phyloP scores from a whole-genome alignment of 2,888 invertebrate species.

The Limnephilus lunatus region DNA sequence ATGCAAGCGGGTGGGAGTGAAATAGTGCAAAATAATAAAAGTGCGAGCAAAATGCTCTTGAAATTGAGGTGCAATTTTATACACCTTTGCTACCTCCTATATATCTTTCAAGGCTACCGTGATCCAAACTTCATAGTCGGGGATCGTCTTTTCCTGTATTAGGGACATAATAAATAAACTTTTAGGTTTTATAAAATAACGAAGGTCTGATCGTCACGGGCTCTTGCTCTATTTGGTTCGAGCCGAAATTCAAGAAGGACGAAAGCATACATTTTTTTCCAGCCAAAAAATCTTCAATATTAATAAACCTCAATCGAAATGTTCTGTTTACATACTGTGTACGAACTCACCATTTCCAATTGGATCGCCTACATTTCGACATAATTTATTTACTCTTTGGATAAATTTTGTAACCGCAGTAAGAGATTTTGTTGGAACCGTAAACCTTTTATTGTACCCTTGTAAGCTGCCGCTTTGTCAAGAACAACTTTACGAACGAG shows the following conservation, averaged over 20 bases:
- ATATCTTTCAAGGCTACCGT: too few species aligned
- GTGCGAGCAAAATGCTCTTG: too few species aligned
- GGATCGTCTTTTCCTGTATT: too few species aligned
- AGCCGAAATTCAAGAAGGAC: neutral
- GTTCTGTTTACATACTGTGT: neutral
- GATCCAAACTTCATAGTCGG: too few species aligned
- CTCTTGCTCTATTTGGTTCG: too few species aligned
- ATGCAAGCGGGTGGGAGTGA: too few species aligned
- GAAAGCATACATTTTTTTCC: neutral
- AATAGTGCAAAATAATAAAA: too few species aligned
- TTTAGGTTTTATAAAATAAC: too few species aligned
- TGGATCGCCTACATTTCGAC: neutral
- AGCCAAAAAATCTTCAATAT: neutral
- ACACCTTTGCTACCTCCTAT: too few species aligned
- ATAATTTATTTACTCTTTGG: neutral
- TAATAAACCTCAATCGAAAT: neutral
- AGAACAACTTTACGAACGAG: conserved; percentile 17
- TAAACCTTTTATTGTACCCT: neutral
- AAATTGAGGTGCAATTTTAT: too few species aligned
- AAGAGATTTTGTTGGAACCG: neutral
- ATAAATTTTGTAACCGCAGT: neutral
- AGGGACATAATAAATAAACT: too few species aligned
- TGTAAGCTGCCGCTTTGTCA: conserved; percentile 20
- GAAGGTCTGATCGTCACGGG: too few species aligned
- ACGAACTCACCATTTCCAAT: neutral